Conservation (phyloP, 2,113 vertebrate species). For the Cnemophilus loriae region DNA sequence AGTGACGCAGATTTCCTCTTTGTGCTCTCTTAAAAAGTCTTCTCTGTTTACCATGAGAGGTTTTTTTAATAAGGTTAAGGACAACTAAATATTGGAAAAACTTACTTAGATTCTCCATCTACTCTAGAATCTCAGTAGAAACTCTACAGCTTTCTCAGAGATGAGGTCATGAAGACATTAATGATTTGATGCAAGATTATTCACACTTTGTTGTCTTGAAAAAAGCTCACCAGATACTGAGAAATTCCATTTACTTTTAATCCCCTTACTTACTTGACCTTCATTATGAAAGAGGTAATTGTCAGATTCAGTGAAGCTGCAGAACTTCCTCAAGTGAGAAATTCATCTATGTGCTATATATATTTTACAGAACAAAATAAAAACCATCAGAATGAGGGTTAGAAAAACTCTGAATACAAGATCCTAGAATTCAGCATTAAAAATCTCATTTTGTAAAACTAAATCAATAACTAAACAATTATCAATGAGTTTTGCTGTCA, state of each 20-base stretch:
- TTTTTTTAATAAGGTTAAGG: not conserved
- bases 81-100: not conserved
- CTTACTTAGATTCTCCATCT: not conserved
- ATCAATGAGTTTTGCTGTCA: not conserved
- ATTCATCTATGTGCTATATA: not conserved
- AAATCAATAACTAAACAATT: not conserved
- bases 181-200: not conserved
- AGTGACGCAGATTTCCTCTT: not conserved
- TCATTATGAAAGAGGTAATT: not conserved
- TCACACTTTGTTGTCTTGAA: not conserved
- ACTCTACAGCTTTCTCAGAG: not conserved
- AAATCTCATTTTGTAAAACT: not conserved
- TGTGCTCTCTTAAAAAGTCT: not conserved
- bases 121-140: fast-evolving
- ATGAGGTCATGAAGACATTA: not conserved
- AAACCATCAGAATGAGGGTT: not conserved
- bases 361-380: not conserved
- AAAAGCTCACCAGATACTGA: not conserved
- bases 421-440: not conserved
- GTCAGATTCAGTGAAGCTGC: not conserved
- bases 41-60: not conserved
- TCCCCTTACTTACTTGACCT: not conserved
- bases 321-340: not conserved
- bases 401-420: not conserved
- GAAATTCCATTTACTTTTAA: not conserved